Evolutionary conservation across 1,140 invertebrate species (phyloP), one percentile per base, ranked within the genome.

Genomic region (Lerema accius): DNA sequence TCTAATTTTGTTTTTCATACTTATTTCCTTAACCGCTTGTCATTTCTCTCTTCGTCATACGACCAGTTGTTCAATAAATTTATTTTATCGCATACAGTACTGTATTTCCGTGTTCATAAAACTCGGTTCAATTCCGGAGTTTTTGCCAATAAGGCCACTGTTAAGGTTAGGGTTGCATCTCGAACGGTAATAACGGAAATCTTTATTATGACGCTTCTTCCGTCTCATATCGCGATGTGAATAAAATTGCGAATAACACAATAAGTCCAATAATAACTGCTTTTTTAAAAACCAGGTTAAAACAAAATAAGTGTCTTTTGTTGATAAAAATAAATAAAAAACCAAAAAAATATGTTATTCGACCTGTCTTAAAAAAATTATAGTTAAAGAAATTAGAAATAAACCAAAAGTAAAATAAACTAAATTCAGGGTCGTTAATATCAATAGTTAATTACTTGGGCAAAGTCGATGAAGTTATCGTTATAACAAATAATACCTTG

Each of bases 81-180:
- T 28, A 45, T 16, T 48, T 16, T 59, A 59, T 59, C 26, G 15
- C 19, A 59, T n/a, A 23, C 16, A 35, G 42, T 15, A 43, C 26
- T 35, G 61, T 43, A 32, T 71, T 81, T 81, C 79, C 79, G 76
- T 67, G 69, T 81, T 73, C 53, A 64, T 71, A 68, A 69, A 67
- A 61, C 70, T 67, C 61, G 65, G 59, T 79, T 72, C 69, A 62
- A 80, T 75, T 82, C 74, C 78, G 80, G 72, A 74, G 68, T 79
- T 82, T 80, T 79, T 60, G 78, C 78, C 58, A 73, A 50, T 67
- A 63, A 78, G 75, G 77, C 65, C 73, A 58, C 65, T 37, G 65
- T 68, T 75, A 71, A 76, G 62, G 68, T 68, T 71, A 39, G 28
- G 43, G 55, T 48, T 48, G 26, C 46, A 59, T 37, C 50, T 58